A percentile compares a stretch with the other conserved stretches of the same genome.
Evolutionary conservation across 1,140 invertebrate species (phyloP).

Genomic region (Heliconius congener): DNA sequence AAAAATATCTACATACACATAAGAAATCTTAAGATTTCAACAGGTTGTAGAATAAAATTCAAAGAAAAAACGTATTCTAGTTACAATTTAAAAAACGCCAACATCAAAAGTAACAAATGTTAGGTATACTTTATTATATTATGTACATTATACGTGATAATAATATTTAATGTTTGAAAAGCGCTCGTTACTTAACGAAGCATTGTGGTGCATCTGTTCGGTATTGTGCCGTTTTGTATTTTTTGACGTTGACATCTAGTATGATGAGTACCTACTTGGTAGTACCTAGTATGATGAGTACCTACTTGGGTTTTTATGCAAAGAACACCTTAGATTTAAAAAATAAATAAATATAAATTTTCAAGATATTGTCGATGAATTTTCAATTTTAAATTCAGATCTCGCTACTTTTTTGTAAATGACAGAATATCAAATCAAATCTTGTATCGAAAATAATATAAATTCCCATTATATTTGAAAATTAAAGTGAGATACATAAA

Average conservation of each 20-base stretch:
- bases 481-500: too few species aligned
- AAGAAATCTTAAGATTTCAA: too few species aligned
- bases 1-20: too few species aligned
- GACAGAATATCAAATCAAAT: too few species aligned
- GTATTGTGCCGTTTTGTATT: slow-evolving; percentile 49
- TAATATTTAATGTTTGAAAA: slow-evolving; percentile 35
- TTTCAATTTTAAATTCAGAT: background rate
- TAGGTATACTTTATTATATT: background rate
- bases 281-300: background rate
- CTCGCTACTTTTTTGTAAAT: too few species aligned
- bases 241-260: slow-evolving; percentile 26
- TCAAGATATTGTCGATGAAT: background rate
- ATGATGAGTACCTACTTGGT: background rate
- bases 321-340: background rate
- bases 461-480: too few species aligned
- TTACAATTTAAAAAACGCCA: background rate
- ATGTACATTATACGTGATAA: slow-evolving; percentile 21
- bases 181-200: slow-evolving; percentile 51
- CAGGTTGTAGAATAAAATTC: background rate
- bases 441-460: too few species aligned
- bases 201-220: slow-evolving; percentile 65
- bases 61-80: background rate
- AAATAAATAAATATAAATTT: background rate
- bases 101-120: background rate
- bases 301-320: background rate